Conservation (phyloP, 2,113 vertebrate species). For the Corvus moneduloides region DNA sequence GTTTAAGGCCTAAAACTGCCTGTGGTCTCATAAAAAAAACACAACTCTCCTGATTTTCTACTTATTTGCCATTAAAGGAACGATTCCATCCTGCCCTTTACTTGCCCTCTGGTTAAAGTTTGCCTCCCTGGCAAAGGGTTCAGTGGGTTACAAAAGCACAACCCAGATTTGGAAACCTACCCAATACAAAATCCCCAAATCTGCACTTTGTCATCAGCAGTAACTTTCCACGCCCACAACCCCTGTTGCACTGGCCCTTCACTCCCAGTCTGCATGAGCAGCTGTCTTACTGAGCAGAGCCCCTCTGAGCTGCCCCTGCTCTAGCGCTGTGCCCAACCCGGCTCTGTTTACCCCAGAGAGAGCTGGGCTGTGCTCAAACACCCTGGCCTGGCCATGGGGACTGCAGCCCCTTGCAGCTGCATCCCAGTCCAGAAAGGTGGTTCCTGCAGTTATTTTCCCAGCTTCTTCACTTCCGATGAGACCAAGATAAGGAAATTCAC, state of each 20-base stretch:
- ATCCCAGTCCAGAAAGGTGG: fast-evolving
- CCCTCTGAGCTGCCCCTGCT: neutral
- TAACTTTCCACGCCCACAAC: neutral
- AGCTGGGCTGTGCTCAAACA: neutral
- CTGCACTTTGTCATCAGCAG: fast-evolving
- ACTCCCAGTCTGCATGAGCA: fast-evolving
- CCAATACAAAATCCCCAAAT: neutral
- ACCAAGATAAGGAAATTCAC: neutral
- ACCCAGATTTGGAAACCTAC: neutral
- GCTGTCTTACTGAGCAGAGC: fast-evolving
- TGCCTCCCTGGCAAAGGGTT: neutral
- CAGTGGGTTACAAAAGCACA: neutral
- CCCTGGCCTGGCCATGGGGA: fast-evolving
- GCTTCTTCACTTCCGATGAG: neutral
- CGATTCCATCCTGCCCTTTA: neutral
- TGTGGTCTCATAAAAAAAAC: neutral
- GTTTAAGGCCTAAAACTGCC: neutral
- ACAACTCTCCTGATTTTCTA: neutral
- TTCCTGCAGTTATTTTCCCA: neutral
- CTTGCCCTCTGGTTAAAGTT: neutral
- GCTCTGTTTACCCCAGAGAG: fast-evolving
- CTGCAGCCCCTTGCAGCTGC: neutral
- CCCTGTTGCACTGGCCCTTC: neutral
- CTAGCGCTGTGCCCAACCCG: fast-evolving
- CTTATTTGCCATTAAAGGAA: neutral